These are phyloP conservation scores for Thera britannica DNA, from an alignment of 2,888 invertebrate species.

Conservation along the genomic window DNA sequence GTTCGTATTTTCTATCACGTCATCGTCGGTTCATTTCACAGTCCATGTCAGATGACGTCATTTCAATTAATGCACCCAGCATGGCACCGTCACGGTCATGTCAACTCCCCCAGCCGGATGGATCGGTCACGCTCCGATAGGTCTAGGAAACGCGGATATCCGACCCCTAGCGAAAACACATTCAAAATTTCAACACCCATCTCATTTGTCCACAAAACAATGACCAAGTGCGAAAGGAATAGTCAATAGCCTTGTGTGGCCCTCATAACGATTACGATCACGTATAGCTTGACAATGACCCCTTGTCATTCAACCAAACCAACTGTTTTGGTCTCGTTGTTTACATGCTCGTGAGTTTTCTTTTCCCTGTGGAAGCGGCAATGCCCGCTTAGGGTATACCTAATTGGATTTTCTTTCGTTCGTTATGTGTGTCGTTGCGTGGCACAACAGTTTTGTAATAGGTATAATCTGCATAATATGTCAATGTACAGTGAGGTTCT, in stretches of 20 bases:
- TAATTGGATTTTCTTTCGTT: slow-evolving; percentile 28
- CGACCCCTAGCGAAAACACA: slow-evolving; percentile 55
- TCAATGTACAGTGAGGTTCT: neutral
- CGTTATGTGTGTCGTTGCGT: slow-evolving; percentile 17
- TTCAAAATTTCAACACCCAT: slow-evolving; percentile 41
- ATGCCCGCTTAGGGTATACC: slow-evolving; percentile 18
- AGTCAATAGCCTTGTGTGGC: slow-evolving; percentile 27
- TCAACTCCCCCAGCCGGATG: slow-evolving; percentile 70
- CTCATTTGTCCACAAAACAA: slow-evolving; percentile 29
- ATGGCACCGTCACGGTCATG: slow-evolving; percentile 59
- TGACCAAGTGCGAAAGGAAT: slow-evolving; percentile 30
- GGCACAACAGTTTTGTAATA: neutral
- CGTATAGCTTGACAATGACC: slow-evolving; percentile 37
- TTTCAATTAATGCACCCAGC: slow-evolving; percentile 50
- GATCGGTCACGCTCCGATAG: slow-evolving; percentile 71
- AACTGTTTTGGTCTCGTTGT: slow-evolving; percentile 12
- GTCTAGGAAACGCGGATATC: slow-evolving; percentile 77
- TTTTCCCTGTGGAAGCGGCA: slow-evolving; percentile 19
- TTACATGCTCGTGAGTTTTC: slow-evolving; percentile 14
- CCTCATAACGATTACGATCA: slow-evolving; percentile 28
- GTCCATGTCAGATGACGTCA: slow-evolving; percentile 52
- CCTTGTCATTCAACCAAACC: slow-evolving; percentile 13
- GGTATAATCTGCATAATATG: slow-evolving; percentile 9
- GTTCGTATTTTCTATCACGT: neutral
- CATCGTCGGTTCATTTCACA: slow-evolving; percentile 14